phyloP scores from a whole-genome alignment of 2,113 vertebrate species.

The rat (Rattus norvegicus) region DNA sequence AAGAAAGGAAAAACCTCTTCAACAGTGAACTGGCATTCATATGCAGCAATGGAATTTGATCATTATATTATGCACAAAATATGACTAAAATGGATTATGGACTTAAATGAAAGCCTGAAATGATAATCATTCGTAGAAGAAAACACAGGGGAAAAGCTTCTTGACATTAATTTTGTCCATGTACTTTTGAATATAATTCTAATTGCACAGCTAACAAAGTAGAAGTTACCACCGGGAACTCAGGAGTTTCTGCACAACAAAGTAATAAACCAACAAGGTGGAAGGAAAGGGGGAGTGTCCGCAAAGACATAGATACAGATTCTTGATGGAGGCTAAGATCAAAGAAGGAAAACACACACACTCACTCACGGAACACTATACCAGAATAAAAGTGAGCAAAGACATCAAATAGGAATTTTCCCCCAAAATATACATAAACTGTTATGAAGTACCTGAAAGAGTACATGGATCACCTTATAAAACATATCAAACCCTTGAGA shows the following conservation, averaged over 20 bases:
- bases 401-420: not conserved
- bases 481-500: not conserved
- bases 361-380: not conserved
- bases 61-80: not conserved
- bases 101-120: not conserved
- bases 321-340: not conserved
- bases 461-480: not conserved
- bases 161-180: not conserved
- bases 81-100: not conserved
- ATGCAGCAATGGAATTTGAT: not conserved
- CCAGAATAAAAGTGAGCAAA: not conserved
- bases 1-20: not conserved
- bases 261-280: not conserved
- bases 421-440: not conserved
- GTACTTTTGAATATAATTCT: not conserved
- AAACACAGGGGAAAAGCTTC: not conserved
- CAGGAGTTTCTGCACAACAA: not conserved
- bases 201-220: not conserved
- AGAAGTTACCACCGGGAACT: not conserved
- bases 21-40: not conserved
- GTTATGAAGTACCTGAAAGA: not conserved
- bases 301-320: not conserved
- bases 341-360: not conserved
- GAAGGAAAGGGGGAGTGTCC: not conserved
- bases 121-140: not conserved